A percentile compares a stretch with the other conserved stretches of the same genome.
phyloP scores from a whole-genome alignment of 30 jellyfish, hydroid and myxozoan species.

The Turritopsis dohrnii region DNA sequence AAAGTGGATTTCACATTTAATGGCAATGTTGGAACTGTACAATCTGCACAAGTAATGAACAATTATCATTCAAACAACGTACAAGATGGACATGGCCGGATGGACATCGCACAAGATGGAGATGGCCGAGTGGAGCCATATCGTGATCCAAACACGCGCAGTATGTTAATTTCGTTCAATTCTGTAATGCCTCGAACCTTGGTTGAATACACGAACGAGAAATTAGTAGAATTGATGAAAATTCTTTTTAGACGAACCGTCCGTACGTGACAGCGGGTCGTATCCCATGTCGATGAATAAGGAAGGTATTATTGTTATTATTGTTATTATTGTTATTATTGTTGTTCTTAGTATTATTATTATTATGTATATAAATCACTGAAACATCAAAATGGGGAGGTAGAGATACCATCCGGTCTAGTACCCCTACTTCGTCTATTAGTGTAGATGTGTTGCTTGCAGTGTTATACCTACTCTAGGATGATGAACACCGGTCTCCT shows the following conservation, averaged over 20 bases:
- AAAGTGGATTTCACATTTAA: background rate
- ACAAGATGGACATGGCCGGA: background rate
- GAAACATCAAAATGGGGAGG: background rate
- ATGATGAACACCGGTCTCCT: too few relatives aligned
- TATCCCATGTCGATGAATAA: background rate
- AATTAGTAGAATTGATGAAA: background rate
- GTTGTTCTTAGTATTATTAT: background rate
- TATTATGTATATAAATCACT: background rate
- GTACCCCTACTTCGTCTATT: too few relatives aligned
- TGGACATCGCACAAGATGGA: background rate
- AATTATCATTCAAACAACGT: background rate
- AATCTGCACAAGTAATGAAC: background rate
- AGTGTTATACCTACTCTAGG: too few relatives aligned
- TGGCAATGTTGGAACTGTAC: background rate
- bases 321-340: background rate
- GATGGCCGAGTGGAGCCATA: background rate
- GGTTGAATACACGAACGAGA: background rate
- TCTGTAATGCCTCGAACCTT: background rate
- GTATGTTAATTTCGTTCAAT: background rate
- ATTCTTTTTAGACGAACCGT: background rate
- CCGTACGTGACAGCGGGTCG: background rate
- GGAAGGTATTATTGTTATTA: background rate
- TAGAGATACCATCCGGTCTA: too few relatives aligned
- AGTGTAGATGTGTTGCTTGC: too few relatives aligned
- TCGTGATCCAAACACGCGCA: background rate